Evolutionary conservation across 2,888 invertebrate species (phyloP).

Genomic region (Cantharis lateralis): DNA sequence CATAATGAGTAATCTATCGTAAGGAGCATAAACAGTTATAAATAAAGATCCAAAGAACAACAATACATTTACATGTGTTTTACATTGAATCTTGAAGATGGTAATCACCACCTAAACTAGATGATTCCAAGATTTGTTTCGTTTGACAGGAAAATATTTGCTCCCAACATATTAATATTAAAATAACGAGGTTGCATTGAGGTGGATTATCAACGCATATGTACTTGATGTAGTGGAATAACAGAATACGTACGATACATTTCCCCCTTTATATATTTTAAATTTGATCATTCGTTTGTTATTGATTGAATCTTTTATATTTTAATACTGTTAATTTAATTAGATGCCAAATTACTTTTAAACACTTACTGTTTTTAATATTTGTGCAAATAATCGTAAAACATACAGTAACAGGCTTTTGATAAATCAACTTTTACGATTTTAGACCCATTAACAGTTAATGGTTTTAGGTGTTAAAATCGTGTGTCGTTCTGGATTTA

Average conservation of each 20-base stretch:
- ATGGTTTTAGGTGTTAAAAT: background rate
- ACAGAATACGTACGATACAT: background rate
- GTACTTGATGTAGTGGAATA: background rate
- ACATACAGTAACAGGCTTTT: background rate
- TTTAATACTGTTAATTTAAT: background rate
- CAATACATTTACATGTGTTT: too few species aligned
- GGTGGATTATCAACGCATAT: background rate
- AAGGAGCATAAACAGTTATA: too few species aligned
- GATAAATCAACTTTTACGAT: background rate
- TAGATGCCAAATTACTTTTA: background rate
- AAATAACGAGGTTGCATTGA: background rate
- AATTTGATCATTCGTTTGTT: background rate
- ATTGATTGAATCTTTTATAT: background rate
- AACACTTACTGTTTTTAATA: background rate
- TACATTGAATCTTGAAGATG: too few species aligned
- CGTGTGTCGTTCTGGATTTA: background rate
- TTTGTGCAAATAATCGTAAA: background rate
- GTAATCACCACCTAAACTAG: too few species aligned
- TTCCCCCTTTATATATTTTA: background rate
- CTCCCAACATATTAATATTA: too few species aligned
- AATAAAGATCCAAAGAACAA: too few species aligned
- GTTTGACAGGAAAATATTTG: too few species aligned
- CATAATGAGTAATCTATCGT: too few species aligned
- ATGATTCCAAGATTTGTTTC: too few species aligned
- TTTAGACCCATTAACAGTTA: too few species aligned